These are phyloP conservation scores for Zootoca vivipara DNA, from an alignment of 2,113 vertebrate species.

Conservation along the genomic window DNA sequence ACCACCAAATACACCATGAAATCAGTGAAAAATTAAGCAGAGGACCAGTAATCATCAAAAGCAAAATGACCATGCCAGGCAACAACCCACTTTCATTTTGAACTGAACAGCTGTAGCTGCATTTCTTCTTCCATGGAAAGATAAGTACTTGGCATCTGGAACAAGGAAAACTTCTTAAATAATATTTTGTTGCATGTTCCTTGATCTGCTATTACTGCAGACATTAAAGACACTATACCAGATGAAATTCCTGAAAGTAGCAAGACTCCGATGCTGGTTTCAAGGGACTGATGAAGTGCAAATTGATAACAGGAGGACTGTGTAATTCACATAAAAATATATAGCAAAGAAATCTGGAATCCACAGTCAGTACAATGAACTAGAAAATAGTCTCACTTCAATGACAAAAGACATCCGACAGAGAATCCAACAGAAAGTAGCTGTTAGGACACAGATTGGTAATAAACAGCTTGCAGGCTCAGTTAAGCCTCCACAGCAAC, in stretches of 20 bases:
- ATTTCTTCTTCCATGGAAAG: background rate
- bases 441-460: background rate
- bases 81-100: background rate
- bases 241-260: background rate
- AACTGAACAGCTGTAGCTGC: background rate
- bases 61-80: background rate
- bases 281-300: background rate
- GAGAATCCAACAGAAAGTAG: background rate
- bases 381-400: background rate
- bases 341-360: background rate
- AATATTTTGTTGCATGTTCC: background rate
- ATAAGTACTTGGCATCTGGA: background rate
- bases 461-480: background rate
- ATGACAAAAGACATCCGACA: background rate
- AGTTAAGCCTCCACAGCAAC: background rate
- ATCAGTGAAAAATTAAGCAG: background rate
- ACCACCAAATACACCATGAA: background rate
- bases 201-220: background rate
- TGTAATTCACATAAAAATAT: background rate
- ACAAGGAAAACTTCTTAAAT: background rate
- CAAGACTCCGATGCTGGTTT: background rate
- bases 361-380: no score
- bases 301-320: background rate
- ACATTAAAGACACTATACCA: background rate
- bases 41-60: background rate